Base-by-base conservation (phyloP, 2,797 vertebrate genomes). In the Poeciliopsis infans region DNA sequence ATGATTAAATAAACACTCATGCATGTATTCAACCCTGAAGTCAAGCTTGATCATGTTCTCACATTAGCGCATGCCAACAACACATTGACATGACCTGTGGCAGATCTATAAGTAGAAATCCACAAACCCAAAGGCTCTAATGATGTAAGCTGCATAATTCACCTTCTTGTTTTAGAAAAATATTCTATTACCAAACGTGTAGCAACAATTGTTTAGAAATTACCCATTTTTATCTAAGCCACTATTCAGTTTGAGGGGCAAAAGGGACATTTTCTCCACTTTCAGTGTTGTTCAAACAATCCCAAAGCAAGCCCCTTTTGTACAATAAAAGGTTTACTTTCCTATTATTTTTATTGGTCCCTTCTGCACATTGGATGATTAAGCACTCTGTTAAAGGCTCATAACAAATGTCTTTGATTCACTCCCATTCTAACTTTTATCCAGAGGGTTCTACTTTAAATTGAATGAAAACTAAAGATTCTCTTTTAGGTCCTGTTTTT, bases 1-100 rank as follows among this genome's bases (percentile, higher is more conserved):
- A 43, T 68, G 79, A 31, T 46, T 16, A 82, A 45, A 8, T 23
- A 81, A 16, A 79, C 61, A 82, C 25, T 8, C 46, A 79, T 61
- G 33, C 70, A 83, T 46, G 23, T 18, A 45, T 7, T 75, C 36
- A 47, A 69, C 81, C 86, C 82, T 81, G 39, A 79, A 89, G 87
- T 71, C 47, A 89, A 55, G 25, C 10, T 7, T 83, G 86, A 84
- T 84, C 68, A 85, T 74, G 59, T 8, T 59, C 31, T 80, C 68
- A 55, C 46, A 77, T 75, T 25, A 81, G n/a, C 72, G 74, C n/a
- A 53, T 39, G 68, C 68, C 41, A 79, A 64, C 18, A 46, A 80
- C 68, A 74, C 41, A 8, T 41, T 75, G 33, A 51, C 31, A 2
- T 68, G 33, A 55, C 28, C 47, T 53, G 20, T 45, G 23, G 68